Evolutionary conservation across 64 coral and sea anemone genomes (phyloP), one percentile per base, ranked within the genome.

Genomic region (Actinia equina): DNA sequence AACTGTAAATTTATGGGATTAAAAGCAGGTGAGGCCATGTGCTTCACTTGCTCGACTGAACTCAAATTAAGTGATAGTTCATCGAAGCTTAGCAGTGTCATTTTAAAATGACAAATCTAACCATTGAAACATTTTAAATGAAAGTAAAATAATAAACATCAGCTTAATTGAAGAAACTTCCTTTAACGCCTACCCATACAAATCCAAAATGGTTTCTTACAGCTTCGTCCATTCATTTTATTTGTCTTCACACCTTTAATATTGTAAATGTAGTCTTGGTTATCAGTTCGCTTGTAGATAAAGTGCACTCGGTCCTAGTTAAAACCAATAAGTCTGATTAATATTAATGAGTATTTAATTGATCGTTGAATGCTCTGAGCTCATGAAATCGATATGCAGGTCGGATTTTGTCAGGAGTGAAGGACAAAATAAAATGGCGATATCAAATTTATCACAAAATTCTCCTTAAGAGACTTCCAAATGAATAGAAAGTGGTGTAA

Each of bases 351-450:
- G 1, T 27, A 18, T 26, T 74, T 74, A 74, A 74, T 74, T 74
- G 69, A 25, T 74, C 26, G 69, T 23, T 74, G 69, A 74, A 74
- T 26, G 14, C n/a, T 74, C 9, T 74, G 69, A 74, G 69, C 69
- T 74, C 69, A 74, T 74, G 27, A 74, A 74, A 74, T 74, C 69
- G 69, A 74, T 74, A 74, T 74, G 69, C 69, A 30, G 69, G 69
- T 12, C n/a, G 26, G 26, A 37, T 30, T 30, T 41, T 74, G 20
- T 7, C 20, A 74, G 69, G 25, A 74, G 69, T 41, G 69, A 14
- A 30, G 69, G 69, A n/a, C 22, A 74, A 74, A 74, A 74, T 74
- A 74, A 30, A 74, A 74, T 74, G 69, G 69, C 69, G 25, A 74
- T 27, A 26, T 26, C 26, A 74, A 74, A 74, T 30, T 15, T 74